These are phyloP conservation scores for Capitulum mitella DNA, from an alignment of 2,888 invertebrate species.

Conservation along the genomic window DNA sequence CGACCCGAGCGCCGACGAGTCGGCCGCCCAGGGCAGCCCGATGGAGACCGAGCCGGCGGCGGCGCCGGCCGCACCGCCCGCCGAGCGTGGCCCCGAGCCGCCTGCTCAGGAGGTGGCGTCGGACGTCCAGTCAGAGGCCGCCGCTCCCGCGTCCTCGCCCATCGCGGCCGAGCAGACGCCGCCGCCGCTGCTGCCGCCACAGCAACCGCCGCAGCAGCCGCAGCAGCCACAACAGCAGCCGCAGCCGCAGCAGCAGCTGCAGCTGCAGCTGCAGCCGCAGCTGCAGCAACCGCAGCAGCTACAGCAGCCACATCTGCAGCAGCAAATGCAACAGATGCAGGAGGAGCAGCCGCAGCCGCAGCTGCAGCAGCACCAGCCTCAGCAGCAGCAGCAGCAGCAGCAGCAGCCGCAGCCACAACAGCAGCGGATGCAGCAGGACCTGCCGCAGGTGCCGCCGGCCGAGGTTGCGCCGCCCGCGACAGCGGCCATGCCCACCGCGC, in stretches of 20 bases:
- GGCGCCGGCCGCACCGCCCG: neutral
- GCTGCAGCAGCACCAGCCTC: neutral
- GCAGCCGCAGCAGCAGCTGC: neutral
- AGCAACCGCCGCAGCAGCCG: neutral
- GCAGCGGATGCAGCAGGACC: neutral
- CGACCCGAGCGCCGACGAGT: slow-evolving; percentile 31
- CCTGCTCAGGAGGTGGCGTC: neutral
- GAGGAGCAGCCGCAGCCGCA: neutral
- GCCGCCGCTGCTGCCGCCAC: no score
- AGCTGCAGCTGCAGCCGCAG: neutral
- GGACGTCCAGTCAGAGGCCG: neutral
- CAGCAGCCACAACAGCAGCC: neutral
- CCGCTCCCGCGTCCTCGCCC: neutral
- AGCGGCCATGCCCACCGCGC: neutral
- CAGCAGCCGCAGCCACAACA: neutral
- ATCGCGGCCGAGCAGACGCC: no score
- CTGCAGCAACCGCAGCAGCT: neutral
- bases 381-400: neutral
- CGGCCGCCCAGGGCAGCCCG: slow-evolving; percentile 37
- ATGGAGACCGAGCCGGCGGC: slow-evolving; percentile 30
- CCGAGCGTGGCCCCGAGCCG: neutral
- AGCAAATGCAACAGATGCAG: neutral
- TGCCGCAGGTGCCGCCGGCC: neutral
- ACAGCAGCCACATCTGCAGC: neutral
- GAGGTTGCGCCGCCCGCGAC: neutral